Evolutionary conservation across 2,113 vertebrate genomes (phyloP).

Genomic region (Microcebus griseorufus): DNA sequence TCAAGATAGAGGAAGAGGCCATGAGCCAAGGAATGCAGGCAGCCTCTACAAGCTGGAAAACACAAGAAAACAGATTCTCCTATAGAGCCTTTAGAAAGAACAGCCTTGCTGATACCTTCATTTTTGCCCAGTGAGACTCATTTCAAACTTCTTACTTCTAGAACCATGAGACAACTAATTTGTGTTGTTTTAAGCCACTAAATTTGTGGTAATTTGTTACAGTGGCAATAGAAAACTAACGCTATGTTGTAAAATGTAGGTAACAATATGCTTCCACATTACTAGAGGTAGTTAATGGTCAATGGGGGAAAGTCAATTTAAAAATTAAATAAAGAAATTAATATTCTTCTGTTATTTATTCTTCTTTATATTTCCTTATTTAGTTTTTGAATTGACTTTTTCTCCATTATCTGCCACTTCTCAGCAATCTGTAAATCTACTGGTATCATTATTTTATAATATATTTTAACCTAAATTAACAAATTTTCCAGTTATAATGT

Average conservation of each 20-base stretch:
- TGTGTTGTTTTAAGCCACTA: neutral
- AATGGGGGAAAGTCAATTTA: slow-evolving; percentile 32
- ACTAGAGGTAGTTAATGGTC: neutral
- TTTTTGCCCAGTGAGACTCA: neutral
- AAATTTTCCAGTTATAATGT: neutral
- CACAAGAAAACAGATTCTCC: neutral
- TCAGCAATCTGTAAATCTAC: slow-evolving; percentile 3
- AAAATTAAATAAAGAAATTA: slow-evolving; percentile 50
- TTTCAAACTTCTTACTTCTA: slow-evolving; percentile 1
- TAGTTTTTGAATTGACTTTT: slow-evolving; percentile 26
- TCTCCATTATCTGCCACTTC: neutral
- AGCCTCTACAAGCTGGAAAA: neutral
- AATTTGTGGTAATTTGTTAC: neutral
- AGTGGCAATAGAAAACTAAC: slow-evolving; percentile 22
- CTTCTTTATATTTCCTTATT: slow-evolving; percentile 25
- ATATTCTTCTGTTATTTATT: slow-evolving; percentile 43
- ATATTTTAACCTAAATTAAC: slow-evolving; percentile 18
- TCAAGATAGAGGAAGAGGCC: neutral
- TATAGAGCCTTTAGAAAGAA: neutral
- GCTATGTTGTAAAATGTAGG: neutral
- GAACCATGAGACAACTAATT: neutral
- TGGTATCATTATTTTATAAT: slow-evolving; percentile 10
- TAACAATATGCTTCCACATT: slow-evolving; percentile 10
- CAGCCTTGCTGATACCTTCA: neutral
- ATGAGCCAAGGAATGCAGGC: neutral